Conservation (phyloP, 2,888 invertebrate species). For the Ramazzottius varieornatus region DNA sequence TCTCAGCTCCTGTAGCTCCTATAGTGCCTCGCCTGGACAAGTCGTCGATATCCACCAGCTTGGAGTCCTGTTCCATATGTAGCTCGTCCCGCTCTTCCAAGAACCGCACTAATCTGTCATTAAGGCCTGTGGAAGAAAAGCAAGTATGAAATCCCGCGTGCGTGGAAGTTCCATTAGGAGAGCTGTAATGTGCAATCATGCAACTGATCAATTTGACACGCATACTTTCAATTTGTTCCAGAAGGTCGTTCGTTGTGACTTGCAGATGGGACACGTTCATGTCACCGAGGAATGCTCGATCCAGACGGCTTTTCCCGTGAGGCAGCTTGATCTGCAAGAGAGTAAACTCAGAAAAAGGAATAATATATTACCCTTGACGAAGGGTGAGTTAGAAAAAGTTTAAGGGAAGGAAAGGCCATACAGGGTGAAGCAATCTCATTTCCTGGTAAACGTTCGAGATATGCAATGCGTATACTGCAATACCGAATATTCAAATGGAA, state of each 20-base stretch:
- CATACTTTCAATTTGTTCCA: constrained; percentile 59
- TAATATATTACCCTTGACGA: too few species aligned
- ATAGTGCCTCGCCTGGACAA: constrained; percentile 28
- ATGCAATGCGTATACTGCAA: too few species aligned
- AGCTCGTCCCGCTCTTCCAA: constrained; percentile 75
- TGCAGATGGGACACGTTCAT: constrained; percentile 79
- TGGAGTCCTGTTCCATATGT: constrained; percentile 91
- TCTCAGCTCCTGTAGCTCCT: too few species aligned
- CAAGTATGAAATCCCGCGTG: too few species aligned
- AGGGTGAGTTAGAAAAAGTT: too few species aligned
- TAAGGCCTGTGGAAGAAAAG: constrained; percentile 32
- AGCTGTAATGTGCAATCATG: too few species aligned
- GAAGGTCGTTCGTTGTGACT: constrained; percentile 76
- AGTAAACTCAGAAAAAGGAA: background rate
- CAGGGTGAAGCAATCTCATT: too few species aligned
- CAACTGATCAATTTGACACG: too few species aligned
- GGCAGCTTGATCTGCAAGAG: constrained; percentile 38
- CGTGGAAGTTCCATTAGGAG: too few species aligned
- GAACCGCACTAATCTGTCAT: constrained; percentile 62
- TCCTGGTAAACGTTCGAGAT: too few species aligned
- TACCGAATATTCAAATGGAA: too few species aligned
- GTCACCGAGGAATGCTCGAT: constrained; percentile 56
- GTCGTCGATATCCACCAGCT: constrained; percentile 88
- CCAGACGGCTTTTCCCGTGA: constrained; percentile 49
- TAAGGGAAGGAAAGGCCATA: too few species aligned